phyloP scores from a whole-genome alignment of 2,888 invertebrate genomes.

The Branchellion lobata region DNA sequence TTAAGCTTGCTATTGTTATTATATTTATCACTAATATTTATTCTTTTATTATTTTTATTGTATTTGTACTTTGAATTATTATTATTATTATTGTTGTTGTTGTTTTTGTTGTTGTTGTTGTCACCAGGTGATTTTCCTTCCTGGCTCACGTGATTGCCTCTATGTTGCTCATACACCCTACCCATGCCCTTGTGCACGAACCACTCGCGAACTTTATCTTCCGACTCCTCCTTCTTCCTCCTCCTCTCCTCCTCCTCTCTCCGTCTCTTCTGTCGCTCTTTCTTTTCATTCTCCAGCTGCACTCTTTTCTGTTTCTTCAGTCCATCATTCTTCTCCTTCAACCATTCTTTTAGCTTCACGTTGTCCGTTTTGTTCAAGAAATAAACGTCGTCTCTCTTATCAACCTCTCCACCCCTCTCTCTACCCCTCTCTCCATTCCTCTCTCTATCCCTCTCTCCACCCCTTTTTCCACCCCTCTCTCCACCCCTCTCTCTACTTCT shows the following conservation, averaged over 20 bases:
- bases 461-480: no score
- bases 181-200: not conserved
- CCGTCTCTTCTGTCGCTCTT: not conserved
- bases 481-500: no score
- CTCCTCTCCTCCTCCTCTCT: not conserved
- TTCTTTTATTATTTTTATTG: no score
- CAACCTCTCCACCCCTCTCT: not conserved
- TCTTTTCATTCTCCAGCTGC: not conserved
- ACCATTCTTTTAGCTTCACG: not conserved
- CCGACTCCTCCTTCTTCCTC: slow-evolving; percentile 4
- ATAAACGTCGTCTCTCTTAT: not conserved
- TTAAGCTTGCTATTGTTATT: no score
- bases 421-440: not conserved
- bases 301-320: not conserved
- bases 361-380: not conserved
- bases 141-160: no score
- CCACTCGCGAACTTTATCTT: not conserved
- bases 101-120: not conserved
- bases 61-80: no score
- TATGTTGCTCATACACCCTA: no score
- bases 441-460: not conserved
- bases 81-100: not conserved
- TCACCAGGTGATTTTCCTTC: no score
- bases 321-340: not conserved
- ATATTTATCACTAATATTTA: no score